phyloP scores from a whole-genome alignment of 2,888 invertebrate genomes.

The Salpingus planirostris region DNA sequence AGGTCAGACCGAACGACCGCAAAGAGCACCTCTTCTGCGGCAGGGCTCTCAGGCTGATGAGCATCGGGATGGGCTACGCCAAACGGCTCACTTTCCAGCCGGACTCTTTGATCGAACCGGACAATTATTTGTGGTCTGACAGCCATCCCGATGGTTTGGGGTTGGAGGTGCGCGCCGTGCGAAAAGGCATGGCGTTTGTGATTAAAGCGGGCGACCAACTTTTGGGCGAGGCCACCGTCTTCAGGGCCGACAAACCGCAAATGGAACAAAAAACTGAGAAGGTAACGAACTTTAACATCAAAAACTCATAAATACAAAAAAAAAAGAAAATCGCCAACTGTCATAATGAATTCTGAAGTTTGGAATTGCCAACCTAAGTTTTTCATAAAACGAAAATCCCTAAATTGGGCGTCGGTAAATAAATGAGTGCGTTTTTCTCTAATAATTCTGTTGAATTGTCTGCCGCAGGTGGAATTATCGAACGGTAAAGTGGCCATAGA shows the following conservation, averaged over 20 bases:
- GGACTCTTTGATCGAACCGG: conserved; percentile 49
- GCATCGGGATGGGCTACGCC: conserved; percentile 67
- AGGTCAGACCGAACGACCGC: conserved; percentile 58
- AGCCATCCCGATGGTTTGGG: conserved; percentile 65
- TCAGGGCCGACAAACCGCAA: conserved; percentile 59
- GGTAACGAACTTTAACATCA: conserved; percentile 30
- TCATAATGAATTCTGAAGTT: too few species aligned
- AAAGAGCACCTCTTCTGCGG: conserved; percentile 58
- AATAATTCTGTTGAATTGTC: conserved; percentile 1
- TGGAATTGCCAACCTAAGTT: too few species aligned
- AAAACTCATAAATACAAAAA: too few species aligned
- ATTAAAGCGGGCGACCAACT: conserved; percentile 50
- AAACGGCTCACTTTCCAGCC: conserved; percentile 66
- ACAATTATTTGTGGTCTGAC: conserved; percentile 72
- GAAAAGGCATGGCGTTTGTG: conserved; percentile 56
- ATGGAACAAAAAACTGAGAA: conserved; percentile 55
- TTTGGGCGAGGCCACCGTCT: conserved; percentile 58
- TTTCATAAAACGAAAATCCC: not conserved
- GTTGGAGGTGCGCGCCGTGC: conserved; percentile 57
- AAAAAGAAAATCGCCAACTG: too few species aligned
- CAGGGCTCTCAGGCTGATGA: conserved; percentile 52
- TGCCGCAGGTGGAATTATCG: conserved; percentile 30
- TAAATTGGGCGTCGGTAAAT: too few species aligned
- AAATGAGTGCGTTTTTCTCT: too few species aligned
- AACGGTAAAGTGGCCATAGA: conserved; percentile 44